Evolutionary conservation across 2,888 invertebrate species (phyloP), one percentile per base, ranked within the genome.

Genomic region (Leucozona laternaria): DNA sequence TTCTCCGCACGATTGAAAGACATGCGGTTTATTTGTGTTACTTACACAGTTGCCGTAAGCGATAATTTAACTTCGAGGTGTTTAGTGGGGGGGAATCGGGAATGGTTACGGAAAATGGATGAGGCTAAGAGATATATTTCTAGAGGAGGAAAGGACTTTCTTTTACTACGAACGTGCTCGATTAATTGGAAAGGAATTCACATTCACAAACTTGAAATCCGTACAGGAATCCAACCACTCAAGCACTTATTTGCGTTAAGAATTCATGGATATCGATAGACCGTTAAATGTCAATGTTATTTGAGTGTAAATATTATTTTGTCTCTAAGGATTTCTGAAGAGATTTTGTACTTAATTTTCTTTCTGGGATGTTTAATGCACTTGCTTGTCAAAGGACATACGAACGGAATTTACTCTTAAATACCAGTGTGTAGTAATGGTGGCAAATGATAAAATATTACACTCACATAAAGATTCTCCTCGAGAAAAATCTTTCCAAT

Each of bases 171-270:
- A 55, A 75, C 60, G 68, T 80, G 68, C 55, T 75, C 60, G 77
- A 82, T 82, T 82, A 77, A 72, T 77, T 82, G 40, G 64, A 81
- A 76, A 64, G 25, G 76, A 55, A 70, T 64, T 4, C 31, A 31
- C 7, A 11, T 37, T 75, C 68, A 40, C 62, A 20, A 43, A 60
- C 55, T 68, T 45, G 31, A 45, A n/a, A 60, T 66, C 20, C 57
- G 28, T 57, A 45, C 70, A 50, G 22, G 34, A 68, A 72, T 68
- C 40, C 31, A 68, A 70, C 28, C 60, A 68, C 34, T 60, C 43
- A 62, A 48, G n/a, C 55, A 62, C 53, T 60, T 68, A 55, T 75
- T 62, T 60, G 53, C 45, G 68, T 55, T 80, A 62, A 60, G 53
- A 57, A 76, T 76, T 40, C 78, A 72, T 77, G 45, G 66, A 28